These are phyloP conservation scores for Leptopilina clavipes DNA, from an alignment of 1,140 invertebrate genomes.

Conservation along the genomic window DNA sequence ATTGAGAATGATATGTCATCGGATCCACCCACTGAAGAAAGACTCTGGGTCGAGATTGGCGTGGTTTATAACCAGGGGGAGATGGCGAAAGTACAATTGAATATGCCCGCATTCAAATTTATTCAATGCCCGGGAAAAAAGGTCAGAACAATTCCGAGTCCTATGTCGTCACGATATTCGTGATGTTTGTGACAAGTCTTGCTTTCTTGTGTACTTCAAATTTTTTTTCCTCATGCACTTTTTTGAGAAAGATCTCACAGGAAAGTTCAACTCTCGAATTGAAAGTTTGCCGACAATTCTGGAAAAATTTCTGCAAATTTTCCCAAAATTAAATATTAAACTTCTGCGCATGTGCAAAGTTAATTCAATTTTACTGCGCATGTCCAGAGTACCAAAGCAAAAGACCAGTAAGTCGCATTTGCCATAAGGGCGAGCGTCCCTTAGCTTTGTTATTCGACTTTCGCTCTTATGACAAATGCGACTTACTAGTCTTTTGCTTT, in stretches of 20 bases:
- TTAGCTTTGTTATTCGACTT: too few species aligned
- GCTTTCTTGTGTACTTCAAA: neutral
- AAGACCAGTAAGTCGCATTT: too few species aligned
- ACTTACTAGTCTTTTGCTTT: too few species aligned
- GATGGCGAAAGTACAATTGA: slow-evolving; percentile 33
- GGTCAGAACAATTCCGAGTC: neutral
- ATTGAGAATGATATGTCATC: slow-evolving; percentile 15
- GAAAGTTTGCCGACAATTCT: neutral
- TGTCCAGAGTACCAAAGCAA: too few species aligned
- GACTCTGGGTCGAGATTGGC: neutral
- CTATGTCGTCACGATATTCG: neutral
- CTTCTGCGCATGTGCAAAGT: too few species aligned
- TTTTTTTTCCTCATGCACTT: neutral
- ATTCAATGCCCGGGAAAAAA: slow-evolving; percentile 36
- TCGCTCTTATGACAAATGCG: too few species aligned
- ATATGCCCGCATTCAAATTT: slow-evolving; percentile 51
- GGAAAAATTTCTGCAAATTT: too few species aligned
- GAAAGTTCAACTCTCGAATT: neutral
- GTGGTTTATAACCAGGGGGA: neutral
- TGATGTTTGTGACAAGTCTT: neutral
- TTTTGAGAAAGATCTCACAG: neutral
- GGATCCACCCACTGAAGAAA: slow-evolving; percentile 9
- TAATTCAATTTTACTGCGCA: too few species aligned
- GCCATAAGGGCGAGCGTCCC: too few species aligned
- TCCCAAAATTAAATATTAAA: too few species aligned